These are phyloP conservation scores for Xanthorhoe designata DNA, from an alignment of 2,888 invertebrate species.

Conservation along the genomic window DNA sequence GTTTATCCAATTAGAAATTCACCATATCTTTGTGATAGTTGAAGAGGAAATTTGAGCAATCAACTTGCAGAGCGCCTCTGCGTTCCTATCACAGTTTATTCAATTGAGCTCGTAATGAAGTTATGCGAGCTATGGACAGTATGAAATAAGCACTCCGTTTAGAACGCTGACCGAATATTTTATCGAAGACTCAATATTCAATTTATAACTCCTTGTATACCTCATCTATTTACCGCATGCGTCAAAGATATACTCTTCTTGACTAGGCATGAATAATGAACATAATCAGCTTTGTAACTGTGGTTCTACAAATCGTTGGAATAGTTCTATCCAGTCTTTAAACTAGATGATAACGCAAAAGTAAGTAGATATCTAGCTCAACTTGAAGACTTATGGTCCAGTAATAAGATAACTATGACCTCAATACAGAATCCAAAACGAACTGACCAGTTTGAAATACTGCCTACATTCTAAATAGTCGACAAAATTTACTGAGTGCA, in stretches of 20 bases:
- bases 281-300: constrained; percentile 11
- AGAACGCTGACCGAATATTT: constrained; percentile 53
- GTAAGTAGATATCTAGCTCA: constrained; percentile 45
- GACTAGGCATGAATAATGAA: constrained; percentile 11
- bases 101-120: constrained; percentile 85
- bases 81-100: constrained; percentile 85
- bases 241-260: constrained; percentile 16
- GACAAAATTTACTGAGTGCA: constrained; percentile 63
- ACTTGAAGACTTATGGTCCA: constrained; percentile 56
- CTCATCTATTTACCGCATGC: constrained; percentile 17
- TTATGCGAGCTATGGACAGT: constrained; percentile 78
- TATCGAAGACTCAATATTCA: constrained; percentile 46
- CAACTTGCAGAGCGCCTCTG: constrained; percentile 82
- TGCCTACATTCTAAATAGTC: constrained; percentile 67
- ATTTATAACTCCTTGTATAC: constrained; percentile 27
- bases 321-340: constrained; percentile 39
- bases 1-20: constrained; percentile 86
- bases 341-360: constrained; percentile 57
- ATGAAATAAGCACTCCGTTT: constrained; percentile 65
- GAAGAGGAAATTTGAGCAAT: constrained; percentile 86
- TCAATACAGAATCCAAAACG: constrained; percentile 62
- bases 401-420: constrained; percentile 69
- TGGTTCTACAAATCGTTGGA: constrained; percentile 18
- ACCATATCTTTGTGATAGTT: constrained; percentile 86
- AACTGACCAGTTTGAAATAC: constrained; percentile 64